A percentile compares a stretch with the other conserved stretches of the same genome.
Evolutionary conservation across 2,888 invertebrate species (phyloP).

Genomic region (Catocala sponsa): DNA sequence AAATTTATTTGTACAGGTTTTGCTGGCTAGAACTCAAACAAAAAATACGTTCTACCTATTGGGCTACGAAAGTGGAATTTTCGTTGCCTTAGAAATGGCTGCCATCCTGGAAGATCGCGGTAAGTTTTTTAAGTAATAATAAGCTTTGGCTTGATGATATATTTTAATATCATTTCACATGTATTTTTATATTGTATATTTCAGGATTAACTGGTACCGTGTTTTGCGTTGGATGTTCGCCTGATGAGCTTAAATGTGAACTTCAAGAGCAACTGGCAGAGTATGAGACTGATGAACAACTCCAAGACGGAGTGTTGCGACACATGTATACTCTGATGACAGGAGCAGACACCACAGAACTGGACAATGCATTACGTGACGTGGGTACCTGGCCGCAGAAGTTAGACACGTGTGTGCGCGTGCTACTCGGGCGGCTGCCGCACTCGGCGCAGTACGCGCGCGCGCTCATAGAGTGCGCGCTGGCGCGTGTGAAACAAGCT

Average conservation of each 20-base stretch:
- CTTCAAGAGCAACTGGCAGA: slow-evolving; percentile 19
- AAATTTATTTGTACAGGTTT: slow-evolving; percentile 16
- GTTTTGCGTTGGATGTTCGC: slow-evolving; percentile 46
- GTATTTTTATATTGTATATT: background rate
- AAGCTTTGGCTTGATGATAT: too few species aligned
- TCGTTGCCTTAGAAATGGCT: background rate
- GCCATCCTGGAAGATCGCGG: background rate
- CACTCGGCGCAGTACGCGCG: slow-evolving; percentile 64
- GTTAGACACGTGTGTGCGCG: slow-evolving; percentile 42
- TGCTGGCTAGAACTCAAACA: slow-evolving; percentile 28
- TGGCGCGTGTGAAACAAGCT: slow-evolving; percentile 51
- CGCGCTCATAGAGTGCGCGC: slow-evolving; percentile 57
- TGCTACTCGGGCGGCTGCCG: slow-evolving; percentile 20
- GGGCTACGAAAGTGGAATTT: slow-evolving; percentile 50
- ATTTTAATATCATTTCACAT: too few species aligned
- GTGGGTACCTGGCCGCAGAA: slow-evolving; percentile 32
- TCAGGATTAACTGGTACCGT: slow-evolving; percentile 34
- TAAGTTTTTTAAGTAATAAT: background rate
- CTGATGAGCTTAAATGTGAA: slow-evolving; percentile 19
- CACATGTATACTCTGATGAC: slow-evolving; percentile 30
- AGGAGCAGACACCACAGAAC: background rate
- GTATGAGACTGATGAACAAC: slow-evolving; percentile 16
- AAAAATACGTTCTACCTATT: slow-evolving; percentile 62
- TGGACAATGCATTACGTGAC: slow-evolving; percentile 15
- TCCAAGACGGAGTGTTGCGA: slow-evolving; percentile 24